Base-by-base conservation (phyloP, 2,113 vertebrate genomes). In the Strix uralensis region DNA sequence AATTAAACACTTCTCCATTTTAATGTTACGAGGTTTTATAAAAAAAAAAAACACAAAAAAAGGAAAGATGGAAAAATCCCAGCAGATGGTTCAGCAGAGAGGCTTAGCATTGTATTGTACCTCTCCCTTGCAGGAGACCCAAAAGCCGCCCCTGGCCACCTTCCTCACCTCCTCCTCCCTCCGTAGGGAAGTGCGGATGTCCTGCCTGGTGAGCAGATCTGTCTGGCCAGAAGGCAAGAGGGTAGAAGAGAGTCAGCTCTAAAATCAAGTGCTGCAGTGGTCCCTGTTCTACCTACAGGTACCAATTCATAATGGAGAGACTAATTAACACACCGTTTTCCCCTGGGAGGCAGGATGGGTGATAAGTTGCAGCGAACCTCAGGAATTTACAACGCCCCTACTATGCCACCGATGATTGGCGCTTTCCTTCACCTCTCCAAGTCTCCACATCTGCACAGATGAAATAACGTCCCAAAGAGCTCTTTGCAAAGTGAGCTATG, bases 121-220 rank as follows among this genome's bases (percentile, higher is more conserved):
- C 57, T 57, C 11, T 30, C 15, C 34, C 23, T 44, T 1, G 0
- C 7, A 59, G 38, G 12, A 71, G 38, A 12, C 6, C 22, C 30
- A 11, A 54, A 26, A 36, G 38, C 22, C 13, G n/a, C 20, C 10
- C n/a, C 34, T 15, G 46, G 25, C n/a, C 46, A 32, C 26, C 23
- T 8, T 46, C 42, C 40, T 51, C n/a, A 77, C 84, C 47, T 73
- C 42, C 78, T 66, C 18, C 49, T 40, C 34, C 49, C 44, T 4
- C 44, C 5, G 0, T 1, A 71, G 13, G 29, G 29, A 86, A 47
- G 26, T 1, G 3, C 1, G 0, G 36, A 10, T 18, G 9, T 55
- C 73, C 54, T 49, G 21, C 29, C 1, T 0, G 19, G 30, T 34
- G 23, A 44, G 26, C 2, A 51, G 49, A 70, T 2, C 1, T 8